Evolutionary conservation across 23 tunicate species (phyloP), one percentile per base, ranked within the genome.

Genomic region (Styela plicata): DNA sequence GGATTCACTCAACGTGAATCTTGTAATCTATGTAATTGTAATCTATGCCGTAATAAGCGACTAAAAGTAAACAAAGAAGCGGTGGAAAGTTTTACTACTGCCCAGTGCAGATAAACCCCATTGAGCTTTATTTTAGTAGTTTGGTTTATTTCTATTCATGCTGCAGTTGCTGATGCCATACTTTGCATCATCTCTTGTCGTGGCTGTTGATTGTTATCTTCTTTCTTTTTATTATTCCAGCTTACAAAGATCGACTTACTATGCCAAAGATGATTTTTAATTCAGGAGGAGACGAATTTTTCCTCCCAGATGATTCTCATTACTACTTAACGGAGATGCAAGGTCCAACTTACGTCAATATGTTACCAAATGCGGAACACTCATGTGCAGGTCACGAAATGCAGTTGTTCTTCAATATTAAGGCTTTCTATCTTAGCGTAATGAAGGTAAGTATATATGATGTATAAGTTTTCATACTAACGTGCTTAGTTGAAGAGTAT

Each of bases 281-380:
- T 70, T 79, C 98, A 1, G 94, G 95, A 7, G 98, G 98, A 1
- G 98, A 94, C 36, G 95, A 90, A 68, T 94, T 94, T 69, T 94
- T 94, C 52, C 83, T 94, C 17, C 94, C 94, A 3, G 98, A 94
- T 74, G 95, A 94, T 70, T 94, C 98, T 34, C 89, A 86, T 73
- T 94, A 85, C 63, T 94, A 94, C 69, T 79, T 94, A 23, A 80
- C 85, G 0, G 83, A 73, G 24, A 85, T 94, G 98, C 78, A 86
- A 73, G 98, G 88, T 3, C 98, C 98, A 0, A 94, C 74, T 70
- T 88, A 89, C 80, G 89, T 94, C 28, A 86, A 90, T 84, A 94
- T 94, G 98, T 80, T 94, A 30, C 98, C 98, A 34, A 94, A 94
- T 86, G 91, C 98, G 24, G 98, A 94, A 35, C 98, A 94, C 66